Evolutionary conservation across 2,888 invertebrate genomes (phyloP), one percentile per base, ranked within the genome.

Genomic region (Cantharis rustica): DNA sequence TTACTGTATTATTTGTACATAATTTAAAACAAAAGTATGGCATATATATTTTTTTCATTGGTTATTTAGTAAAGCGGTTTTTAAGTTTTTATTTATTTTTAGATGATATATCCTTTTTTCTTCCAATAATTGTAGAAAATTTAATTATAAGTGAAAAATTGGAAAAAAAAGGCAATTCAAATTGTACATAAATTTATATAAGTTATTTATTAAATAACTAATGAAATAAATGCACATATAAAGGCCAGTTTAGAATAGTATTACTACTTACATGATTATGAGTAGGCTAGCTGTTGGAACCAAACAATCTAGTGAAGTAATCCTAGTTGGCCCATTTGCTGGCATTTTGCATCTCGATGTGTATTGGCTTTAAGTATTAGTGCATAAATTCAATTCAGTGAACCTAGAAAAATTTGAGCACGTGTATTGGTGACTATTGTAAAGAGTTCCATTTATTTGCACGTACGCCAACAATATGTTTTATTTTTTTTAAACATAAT

Each of bases 181-280:
- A 62, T 31, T 78, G 78, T 78, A 79, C 16, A 79, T 79, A 77
- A 31, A 17, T 77, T 71, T 26, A 64, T 73, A 76, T 71, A 68
- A 17, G 62, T 26, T 27, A 31, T 71, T 75, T 63, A 16, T 69
- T 47, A 62, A 72, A 71, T 77, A 82, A 84, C 83, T 84, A 82
- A 84, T 83, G 83, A 83, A 84, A 84, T 81, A 83, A 81, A 82
- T 77, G 75, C 76, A 81, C 75, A 81, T 80, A 82, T 84, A 83
- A 91, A 89, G 93, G 93, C 93, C 93, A 93, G 93, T 93, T 92
- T 91, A 91, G 90, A 88, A 90, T 91, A 92, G 91, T 91, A 91
- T 91, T 91, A 91, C 90, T 91, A 90, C 81, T 79, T 79, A 80
- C 76, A 79, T 78, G 79, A 81, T 78, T 70, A 79, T 78, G 79